phyloP scores from a whole-genome alignment of 2,888 invertebrate genomes.

The Andrena minutula region DNA sequence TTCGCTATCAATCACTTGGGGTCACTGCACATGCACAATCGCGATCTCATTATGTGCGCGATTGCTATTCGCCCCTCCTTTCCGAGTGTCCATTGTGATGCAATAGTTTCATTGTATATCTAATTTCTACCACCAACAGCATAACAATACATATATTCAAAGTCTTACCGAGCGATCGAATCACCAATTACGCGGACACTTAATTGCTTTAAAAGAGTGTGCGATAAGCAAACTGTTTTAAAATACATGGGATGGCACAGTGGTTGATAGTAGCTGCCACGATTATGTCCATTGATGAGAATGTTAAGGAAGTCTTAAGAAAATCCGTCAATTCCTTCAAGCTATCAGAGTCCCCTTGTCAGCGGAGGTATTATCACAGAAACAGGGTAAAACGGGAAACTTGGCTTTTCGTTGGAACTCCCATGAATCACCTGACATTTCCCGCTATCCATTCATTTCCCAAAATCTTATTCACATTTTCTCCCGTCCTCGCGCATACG shows the following conservation, averaged over 20 bases:
- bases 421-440: slow-evolving; percentile 7
- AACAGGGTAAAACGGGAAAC: neutral
- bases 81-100: too few species aligned
- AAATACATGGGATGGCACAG: too few species aligned
- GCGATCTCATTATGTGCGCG: too few species aligned
- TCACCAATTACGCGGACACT: neutral
- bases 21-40: too few species aligned
- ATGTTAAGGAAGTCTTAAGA: neutral
- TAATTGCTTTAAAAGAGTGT: neutral
- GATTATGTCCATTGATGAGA: neutral
- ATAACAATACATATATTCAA: too few species aligned
- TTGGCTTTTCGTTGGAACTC: neutral
- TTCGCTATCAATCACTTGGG: too few species aligned
- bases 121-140: too few species aligned
- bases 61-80: too few species aligned
- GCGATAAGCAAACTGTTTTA: neutral
- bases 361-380: neutral
- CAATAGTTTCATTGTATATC: too few species aligned
- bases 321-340: neutral
- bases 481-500: neutral
- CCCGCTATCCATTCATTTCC: neutral
- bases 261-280: too few species aligned
- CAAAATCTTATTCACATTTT: slow-evolving; percentile 1
- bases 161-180: too few species aligned
- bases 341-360: neutral